These are phyloP conservation scores for Brachymystax lenok DNA, from an alignment of 2,797 vertebrate species.

Conservation along the genomic window DNA sequence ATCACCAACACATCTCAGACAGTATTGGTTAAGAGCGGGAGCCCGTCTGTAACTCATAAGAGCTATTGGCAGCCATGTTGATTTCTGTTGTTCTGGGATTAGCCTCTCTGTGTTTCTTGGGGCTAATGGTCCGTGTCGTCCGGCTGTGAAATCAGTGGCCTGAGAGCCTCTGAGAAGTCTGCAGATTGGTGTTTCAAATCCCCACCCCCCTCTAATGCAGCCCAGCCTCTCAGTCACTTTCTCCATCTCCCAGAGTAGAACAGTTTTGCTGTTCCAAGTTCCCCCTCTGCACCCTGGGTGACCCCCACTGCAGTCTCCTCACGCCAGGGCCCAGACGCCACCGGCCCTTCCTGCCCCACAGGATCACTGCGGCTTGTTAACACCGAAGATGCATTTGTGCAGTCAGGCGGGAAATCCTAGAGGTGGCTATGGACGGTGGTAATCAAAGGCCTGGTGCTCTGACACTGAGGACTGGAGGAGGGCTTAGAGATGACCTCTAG, in stretches of 20 bases:
- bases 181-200: constrained; percentile 53
- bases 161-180: constrained; percentile 46
- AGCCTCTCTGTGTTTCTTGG: constrained; percentile 60
- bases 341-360: constrained; percentile 19
- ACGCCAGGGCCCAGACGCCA: background rate
- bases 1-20: constrained; percentile 63
- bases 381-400: constrained; percentile 66
- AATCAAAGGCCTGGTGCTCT: constrained; percentile 37
- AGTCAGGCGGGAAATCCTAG: constrained; percentile 51
- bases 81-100: constrained; percentile 65
- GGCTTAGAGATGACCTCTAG: background rate
- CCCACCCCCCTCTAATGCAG: constrained; percentile 50
- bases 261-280: constrained; percentile 24
- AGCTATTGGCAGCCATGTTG: constrained; percentile 68
- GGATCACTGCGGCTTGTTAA: constrained; percentile 71
- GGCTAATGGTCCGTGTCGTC: constrained; percentile 70
- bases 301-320: constrained; percentile 42
- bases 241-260: background rate
- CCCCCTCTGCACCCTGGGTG: constrained; percentile 44
- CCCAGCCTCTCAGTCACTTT: constrained; percentile 28
- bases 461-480: background rate
- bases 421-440: constrained; percentile 31
- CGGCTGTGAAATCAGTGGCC: constrained; percentile 60
- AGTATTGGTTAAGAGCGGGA: constrained; percentile 56
- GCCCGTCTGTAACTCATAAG: constrained; percentile 49